These are phyloP conservation scores for Campoletis sonorensis DNA, from an alignment of 1,140 invertebrate genomes.

Conservation along the genomic window DNA sequence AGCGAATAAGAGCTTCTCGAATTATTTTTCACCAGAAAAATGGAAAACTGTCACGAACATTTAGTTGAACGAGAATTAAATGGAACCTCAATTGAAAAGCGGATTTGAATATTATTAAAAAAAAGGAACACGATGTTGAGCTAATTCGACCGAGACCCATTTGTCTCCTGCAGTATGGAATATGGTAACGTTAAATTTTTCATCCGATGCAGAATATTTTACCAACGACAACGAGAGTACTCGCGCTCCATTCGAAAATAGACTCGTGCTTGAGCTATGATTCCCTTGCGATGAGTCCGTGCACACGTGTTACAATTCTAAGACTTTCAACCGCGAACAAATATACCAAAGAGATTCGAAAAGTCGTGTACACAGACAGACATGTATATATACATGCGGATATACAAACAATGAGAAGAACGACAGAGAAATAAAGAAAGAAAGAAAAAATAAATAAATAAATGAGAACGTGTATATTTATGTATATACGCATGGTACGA, in stretches of 20 bases:
- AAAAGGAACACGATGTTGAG: background rate
- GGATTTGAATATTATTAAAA: no score
- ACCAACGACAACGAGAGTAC: background rate
- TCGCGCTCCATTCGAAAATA: constrained; percentile 13
- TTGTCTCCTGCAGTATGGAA: no score
- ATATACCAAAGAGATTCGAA: constrained; percentile 16
- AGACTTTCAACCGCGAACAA: background rate
- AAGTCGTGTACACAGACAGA: constrained; percentile 11
- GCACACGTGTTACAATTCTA: constrained; percentile 14
- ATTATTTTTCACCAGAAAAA: no score
- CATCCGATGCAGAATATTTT: background rate
- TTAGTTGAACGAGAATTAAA: no score
- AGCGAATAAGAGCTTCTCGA: no score
- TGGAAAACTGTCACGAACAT: no score
- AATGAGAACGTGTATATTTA: background rate
- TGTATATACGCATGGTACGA: background rate
- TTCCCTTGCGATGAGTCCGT: background rate
- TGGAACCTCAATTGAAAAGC: no score
- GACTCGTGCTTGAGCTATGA: background rate
- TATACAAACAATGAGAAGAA: background rate
- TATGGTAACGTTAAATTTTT: background rate
- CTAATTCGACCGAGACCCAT: background rate
- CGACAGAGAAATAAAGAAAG: background rate
- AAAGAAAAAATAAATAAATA: background rate
- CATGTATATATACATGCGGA: background rate